Base-by-base conservation (phyloP, 2,113 vertebrate species). In the Cisticola juncidis region DNA sequence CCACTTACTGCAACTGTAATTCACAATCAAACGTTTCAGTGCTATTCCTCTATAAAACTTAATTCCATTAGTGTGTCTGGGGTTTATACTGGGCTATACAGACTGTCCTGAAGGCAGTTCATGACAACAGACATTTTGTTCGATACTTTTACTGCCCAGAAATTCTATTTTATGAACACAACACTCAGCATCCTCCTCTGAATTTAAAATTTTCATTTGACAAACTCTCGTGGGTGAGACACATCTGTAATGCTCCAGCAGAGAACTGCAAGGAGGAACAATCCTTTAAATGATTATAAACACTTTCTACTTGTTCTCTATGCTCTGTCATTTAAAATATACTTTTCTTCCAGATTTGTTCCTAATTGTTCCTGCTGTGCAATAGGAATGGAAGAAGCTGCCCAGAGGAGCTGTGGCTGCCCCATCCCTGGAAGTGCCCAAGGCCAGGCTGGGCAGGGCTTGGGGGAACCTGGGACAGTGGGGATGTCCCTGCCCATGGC, bases 131-230 rank as follows among this genome's bases (percentile, higher is more conserved):
- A 88, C 54, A 48, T 84, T 85, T 85, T 54, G 69, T 71, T 31
- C 87, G 57, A 82, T 72, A 48, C 33, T 89, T 93, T 86, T 65
- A 88, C 57, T 83, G 68, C 58, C 65, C 56, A 36, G 64, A 84
- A 88, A 70, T 85, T 71, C 89, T 73, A 12, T 56, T 73, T 83
- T 62, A 91, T 12, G 24, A 70, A 62, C 2, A 60, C 1, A 68
- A 54, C 38, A 29, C 44, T 66, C 42, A 6, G n/a, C 35, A 72
- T 56, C 9, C 40, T 74, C 53, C 51, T 48, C 58, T 29, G 48
- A 50, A 76, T 81, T 74, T 56, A 20, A 86, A 74, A 36, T 22
- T 85, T 50, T 65, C 42, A 47, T 77, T 58, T 56, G 38, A 58
- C 48, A 77, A 90, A 33, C 25, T 36, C 28, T 54, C 2, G 0